Evolutionary conservation across 2,888 invertebrate genomes (phyloP), one percentile per base, ranked within the genome.

Genomic region (Odontomyia ornata): DNA sequence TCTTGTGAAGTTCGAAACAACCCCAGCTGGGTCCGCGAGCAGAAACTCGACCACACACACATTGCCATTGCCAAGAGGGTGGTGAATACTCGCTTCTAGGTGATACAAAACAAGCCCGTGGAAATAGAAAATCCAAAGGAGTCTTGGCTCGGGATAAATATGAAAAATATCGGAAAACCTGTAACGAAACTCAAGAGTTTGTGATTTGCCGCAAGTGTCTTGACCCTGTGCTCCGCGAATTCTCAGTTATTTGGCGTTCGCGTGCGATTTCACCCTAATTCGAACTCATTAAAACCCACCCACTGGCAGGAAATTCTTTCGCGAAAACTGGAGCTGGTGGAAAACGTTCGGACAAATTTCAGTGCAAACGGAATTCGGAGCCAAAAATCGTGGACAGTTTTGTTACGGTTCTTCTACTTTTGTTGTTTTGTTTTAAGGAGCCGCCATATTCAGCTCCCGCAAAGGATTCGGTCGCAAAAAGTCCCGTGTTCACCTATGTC

Each of bases 61-160:
- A 73, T 60, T 60, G 60, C 36, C 36, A 60, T 47, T 47, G 30
- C 47, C 30, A 60, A 57, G 60, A 73, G 73, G 73, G 73, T 60
- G 73, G 73, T 73, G 73, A 73, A 73, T 56, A 56, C 60, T 72
- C n/a, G 73, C 73, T 28, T 25, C 69, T 57, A 73, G 73, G 43
- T 60, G 57, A 57, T 52, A 73, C 60, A 73, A 73, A 60, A 69
- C 69, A 69, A 69, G 47, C 27, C 30, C 18, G 23, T 69, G 43
- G 36, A 69, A 69, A 15, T 69, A 21, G 69, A 30, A 30, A 69
- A 47, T n/a, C 28, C 30, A 21, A 30, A 72, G 56, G 2, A 60
- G 36, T 57, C 15, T 73, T 30, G 25, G 69, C 11, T 25, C 69
- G 69, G 69, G 15, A 47, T 27, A 57, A 72, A 60, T 43, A 72